These are phyloP conservation scores for Cottus gobio DNA, from an alignment of 2,113 vertebrate genomes.

Conservation along the genomic window DNA sequence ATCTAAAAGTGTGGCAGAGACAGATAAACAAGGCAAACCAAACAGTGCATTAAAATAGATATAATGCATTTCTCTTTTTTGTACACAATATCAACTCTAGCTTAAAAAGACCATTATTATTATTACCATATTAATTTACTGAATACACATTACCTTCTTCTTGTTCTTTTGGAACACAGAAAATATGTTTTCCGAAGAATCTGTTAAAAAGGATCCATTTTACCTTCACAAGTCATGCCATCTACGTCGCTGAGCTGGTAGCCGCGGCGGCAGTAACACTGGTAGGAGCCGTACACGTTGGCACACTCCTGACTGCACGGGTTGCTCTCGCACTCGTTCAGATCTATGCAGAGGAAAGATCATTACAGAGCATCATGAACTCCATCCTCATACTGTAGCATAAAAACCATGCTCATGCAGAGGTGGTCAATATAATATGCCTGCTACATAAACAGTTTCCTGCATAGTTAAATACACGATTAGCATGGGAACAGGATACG, in stretches of 20 bases:
- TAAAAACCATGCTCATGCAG: neutral
- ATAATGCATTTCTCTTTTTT: neutral
- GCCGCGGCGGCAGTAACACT: conserved; percentile 97
- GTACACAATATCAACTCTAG: neutral
- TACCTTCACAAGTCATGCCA: conserved; percentile 95
- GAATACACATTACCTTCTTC: no score
- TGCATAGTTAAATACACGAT: neutral
- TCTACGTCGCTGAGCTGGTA: conserved; percentile 97
- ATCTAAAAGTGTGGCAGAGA: conserved; percentile 78
- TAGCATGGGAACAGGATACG: neutral
- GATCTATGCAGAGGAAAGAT: conserved; percentile 62
- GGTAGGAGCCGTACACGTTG: conserved; percentile 97
- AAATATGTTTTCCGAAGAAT: neutral
- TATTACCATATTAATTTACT: neutral
- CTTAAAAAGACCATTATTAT: neutral
- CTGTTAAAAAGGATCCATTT: conserved; percentile 30
- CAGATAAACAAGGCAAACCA: conserved; percentile 1
- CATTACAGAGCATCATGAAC: neutral
- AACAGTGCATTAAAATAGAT: no score
- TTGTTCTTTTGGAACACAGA: neutral
- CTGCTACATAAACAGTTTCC: neutral
- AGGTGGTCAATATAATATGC: neutral
- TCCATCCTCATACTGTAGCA: neutral
- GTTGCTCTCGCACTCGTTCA: conserved; percentile 92
- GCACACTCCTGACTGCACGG: conserved; percentile 97